Conservation (phyloP, 2,113 vertebrate species). For the Lichenostomus cassidix region DNA sequence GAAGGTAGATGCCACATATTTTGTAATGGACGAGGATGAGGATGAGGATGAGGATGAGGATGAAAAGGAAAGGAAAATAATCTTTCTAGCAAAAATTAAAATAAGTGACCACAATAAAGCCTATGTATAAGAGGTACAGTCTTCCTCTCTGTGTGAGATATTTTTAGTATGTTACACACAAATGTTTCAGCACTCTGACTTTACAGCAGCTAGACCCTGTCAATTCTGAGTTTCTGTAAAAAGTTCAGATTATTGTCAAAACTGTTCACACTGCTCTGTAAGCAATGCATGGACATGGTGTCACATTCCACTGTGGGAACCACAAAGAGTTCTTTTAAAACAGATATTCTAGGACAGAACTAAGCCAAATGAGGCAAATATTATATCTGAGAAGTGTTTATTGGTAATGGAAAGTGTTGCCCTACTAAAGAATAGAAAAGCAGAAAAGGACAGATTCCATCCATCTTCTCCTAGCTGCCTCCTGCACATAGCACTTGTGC, state of each 20-base stretch:
- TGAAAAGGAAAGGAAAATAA: not conserved
- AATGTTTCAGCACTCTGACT: not conserved
- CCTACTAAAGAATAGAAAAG: not conserved
- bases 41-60: not conserved
- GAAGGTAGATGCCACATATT: not conserved
- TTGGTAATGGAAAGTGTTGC: not conserved
- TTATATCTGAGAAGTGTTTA: not conserved
- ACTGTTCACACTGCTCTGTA: not conserved
- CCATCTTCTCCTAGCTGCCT: not conserved
- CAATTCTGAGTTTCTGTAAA: not conserved
- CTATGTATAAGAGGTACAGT: no score
- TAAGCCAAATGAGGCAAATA: rapidly evolving
- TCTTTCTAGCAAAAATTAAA: not conserved
- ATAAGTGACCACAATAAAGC: not conserved
- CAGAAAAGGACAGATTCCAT: not conserved
- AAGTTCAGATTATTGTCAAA: not conserved
- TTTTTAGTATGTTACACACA: not conserved
- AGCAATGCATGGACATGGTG: not conserved
- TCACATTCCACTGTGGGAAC: rapidly evolving
- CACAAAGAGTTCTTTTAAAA: not conserved
- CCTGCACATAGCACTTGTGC: not conserved
- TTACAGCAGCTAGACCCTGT: not conserved
- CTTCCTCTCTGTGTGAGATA: not conserved
- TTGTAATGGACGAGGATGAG: not conserved
- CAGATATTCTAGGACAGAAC: not conserved